A percentile compares a stretch with the other conserved stretches of the same genome.
phyloP scores from a whole-genome alignment of 64 coral and sea anemone species.

The Montipora sp. region DNA sequence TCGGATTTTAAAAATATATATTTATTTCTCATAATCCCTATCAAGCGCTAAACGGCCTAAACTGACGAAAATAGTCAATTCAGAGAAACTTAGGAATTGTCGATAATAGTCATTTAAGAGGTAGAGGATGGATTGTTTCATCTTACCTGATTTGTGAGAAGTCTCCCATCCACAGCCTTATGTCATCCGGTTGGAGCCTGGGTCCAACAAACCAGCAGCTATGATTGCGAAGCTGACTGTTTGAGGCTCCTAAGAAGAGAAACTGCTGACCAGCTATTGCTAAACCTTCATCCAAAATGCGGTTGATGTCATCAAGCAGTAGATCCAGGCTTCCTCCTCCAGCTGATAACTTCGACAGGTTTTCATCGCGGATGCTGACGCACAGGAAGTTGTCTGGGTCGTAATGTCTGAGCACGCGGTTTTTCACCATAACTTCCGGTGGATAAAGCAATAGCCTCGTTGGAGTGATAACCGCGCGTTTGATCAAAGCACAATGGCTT shows the following conservation, averaged over 20 bases:
- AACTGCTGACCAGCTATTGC: conserved; percentile 66
- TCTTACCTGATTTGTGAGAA: conserved; percentile 79
- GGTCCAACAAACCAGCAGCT: conserved; percentile 92
- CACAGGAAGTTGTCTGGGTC: conserved; percentile 76
- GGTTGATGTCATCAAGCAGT: conserved; percentile 43
- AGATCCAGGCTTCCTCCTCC: conserved; percentile 52
- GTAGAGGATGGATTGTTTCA: too few relatives aligned
- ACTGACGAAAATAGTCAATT: too few relatives aligned
- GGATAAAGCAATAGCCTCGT: conserved; percentile 73
- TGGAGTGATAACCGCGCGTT: conserved; percentile 91
- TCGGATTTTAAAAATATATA: too few relatives aligned
- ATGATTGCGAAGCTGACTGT: conserved; percentile 93
- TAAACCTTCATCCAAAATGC: conserved; percentile 60
- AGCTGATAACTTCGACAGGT: conserved; percentile 85
- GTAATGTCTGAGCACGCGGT: conserved; percentile 88
- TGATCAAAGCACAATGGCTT: conserved; percentile 86
- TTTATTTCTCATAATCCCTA: too few relatives aligned
- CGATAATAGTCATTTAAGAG: too few relatives aligned
- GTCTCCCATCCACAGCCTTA: conserved; percentile 94
- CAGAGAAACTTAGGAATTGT: too few relatives aligned
- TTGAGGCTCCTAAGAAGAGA: conserved; percentile 90
- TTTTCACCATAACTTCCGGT: conserved; percentile 93
- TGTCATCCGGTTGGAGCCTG: conserved; percentile 26
- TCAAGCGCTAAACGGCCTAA: too few relatives aligned
- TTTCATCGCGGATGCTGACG: conserved; percentile 91